These are phyloP conservation scores for Sebastes kiyomatsui DNA, from an alignment of 2,797 vertebrate genomes.

Conservation along the genomic window DNA sequence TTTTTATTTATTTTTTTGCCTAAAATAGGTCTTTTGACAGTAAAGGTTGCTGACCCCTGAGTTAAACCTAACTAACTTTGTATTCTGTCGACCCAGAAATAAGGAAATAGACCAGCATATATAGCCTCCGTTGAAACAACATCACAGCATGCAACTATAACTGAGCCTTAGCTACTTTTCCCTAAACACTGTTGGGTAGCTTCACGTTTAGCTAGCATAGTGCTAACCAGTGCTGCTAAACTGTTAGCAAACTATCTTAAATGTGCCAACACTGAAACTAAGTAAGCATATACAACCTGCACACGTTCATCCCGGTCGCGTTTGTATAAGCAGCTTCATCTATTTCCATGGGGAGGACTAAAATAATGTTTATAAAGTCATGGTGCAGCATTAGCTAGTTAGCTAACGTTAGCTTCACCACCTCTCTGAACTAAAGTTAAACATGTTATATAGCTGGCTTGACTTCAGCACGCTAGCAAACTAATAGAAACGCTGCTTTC, in stretches of 20 bases:
- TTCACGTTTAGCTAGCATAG: not conserved
- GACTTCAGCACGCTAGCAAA: not conserved
- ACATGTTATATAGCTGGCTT: not conserved
- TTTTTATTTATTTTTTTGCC: no score
- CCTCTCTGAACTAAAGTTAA: not conserved
- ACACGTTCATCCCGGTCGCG: fast-evolving
- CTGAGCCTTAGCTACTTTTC: not conserved
- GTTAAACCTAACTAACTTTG: not conserved
- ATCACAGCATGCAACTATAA: not conserved
- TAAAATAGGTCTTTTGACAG: no score
- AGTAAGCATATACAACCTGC: not conserved
- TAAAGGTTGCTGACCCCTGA: no score
- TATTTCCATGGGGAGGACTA: fast-evolving
- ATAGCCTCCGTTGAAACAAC: not conserved
- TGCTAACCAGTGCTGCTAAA: not conserved
- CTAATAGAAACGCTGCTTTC: not conserved
- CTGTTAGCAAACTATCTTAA: not conserved
- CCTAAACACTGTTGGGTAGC: not conserved
- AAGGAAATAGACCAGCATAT: not conserved
- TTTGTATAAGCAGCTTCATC: not conserved
- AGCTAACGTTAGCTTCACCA: constrained; percentile 36
- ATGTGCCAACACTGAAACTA: not conserved
- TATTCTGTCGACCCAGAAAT: not conserved
- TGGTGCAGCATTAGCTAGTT: no score
- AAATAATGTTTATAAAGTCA: not conserved